These are phyloP conservation scores for Torymus aiolomorphi DNA, from an alignment of 2,888 invertebrate genomes.

Conservation along the genomic window DNA sequence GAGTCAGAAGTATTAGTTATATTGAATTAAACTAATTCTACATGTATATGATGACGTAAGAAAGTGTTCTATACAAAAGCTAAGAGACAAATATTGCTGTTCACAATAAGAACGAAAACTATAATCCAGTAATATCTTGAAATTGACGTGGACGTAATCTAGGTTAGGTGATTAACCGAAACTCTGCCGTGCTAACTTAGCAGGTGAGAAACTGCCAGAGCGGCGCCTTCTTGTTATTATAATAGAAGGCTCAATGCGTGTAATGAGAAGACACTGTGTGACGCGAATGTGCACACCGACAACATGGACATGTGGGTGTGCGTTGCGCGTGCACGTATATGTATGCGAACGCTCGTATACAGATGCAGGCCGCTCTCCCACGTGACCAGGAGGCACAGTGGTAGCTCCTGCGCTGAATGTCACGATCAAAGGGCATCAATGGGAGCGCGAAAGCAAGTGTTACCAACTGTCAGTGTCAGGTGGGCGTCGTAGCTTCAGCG, in stretches of 20 bases:
- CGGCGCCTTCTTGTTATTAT: slow-evolving; percentile 16
- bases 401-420: background rate
- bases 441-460: slow-evolving; percentile 60
- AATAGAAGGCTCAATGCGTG: background rate
- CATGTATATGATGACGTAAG: too few species aligned
- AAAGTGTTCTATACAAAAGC: too few species aligned
- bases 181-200: slow-evolving; percentile 7
- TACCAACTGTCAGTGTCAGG: slow-evolving; percentile 65
- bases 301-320: too few species aligned
- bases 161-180: slow-evolving; percentile 5
- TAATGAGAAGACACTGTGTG: slow-evolving; percentile 17
- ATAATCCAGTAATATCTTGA: too few species aligned
- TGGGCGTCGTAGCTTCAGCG: slow-evolving; percentile 36
- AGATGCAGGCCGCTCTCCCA: background rate
- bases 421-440: slow-evolving; percentile 66
- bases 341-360: too few species aligned
- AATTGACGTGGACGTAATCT: background rate
- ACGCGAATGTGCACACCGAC: background rate
- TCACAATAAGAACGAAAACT: too few species aligned
- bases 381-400: slow-evolving; percentile 17
- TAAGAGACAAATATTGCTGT: too few species aligned
- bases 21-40: too few species aligned
- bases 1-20: too few species aligned
- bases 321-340: too few species aligned
- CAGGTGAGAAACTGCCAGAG: slow-evolving; percentile 9